These are phyloP conservation scores for Caenorhabditis afra DNA, from an alignment of 2,888 invertebrate genomes.

Conservation along the genomic window DNA sequence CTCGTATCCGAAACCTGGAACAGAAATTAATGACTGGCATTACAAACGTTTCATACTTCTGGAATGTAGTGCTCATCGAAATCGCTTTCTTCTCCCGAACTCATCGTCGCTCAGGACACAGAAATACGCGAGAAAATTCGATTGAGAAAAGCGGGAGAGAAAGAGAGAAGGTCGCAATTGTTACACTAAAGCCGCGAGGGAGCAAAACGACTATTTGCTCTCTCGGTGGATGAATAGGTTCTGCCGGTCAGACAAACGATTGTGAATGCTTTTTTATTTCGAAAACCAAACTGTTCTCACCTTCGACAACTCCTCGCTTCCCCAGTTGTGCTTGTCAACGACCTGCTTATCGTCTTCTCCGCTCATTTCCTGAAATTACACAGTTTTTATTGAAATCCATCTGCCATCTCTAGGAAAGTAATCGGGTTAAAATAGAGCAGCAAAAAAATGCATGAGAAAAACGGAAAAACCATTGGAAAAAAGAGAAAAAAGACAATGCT, in stretches of 20 bases:
- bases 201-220: constrained; percentile 38
- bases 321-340: constrained; percentile 73
- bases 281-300: constrained; percentile 38
- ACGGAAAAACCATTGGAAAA: too few relatives aligned
- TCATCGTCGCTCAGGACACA: constrained; percentile 7
- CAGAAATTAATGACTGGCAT: neutral
- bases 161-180: constrained; percentile 14
- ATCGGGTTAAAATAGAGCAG: too few relatives aligned
- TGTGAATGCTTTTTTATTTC: constrained; percentile 1
- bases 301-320: constrained; percentile 73
- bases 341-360: constrained; percentile 64
- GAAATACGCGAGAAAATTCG: constrained; percentile 23
- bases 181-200: constrained; percentile 25
- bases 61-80: constrained; percentile 58
- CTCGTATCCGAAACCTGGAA: constrained; percentile 63
- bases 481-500: constrained; percentile 25
- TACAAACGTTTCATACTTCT: constrained; percentile 33
- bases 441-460: too few relatives aligned
- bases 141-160: neutral
- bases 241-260: constrained; percentile 29
- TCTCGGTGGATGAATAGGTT: constrained; percentile 26
- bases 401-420: too few relatives aligned
- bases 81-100: constrained; percentile 45
- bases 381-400: too few relatives aligned
- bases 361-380: constrained; percentile 39